Base-by-base conservation (phyloP, 2,113 vertebrate genomes). In the Rhombomys opimus region DNA sequence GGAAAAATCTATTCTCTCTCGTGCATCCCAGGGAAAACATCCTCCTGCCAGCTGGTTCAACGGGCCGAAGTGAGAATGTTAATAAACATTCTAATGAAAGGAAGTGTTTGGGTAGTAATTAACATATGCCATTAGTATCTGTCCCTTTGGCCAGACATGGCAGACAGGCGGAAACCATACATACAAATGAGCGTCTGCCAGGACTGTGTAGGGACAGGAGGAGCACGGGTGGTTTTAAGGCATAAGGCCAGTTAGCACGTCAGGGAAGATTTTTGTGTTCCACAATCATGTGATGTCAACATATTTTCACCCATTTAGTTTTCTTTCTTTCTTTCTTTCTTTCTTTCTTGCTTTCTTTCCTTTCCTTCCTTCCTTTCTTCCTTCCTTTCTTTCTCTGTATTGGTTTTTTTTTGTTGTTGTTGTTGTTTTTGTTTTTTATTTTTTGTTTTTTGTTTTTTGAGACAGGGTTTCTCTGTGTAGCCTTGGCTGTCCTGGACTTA, bases 211-310 rank as follows among this genome's bases (percentile, higher is more conserved):
- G 98, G 98, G 98, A 97, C 97, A 96, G 98, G 98, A 97, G 95
- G 98, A 98, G 98, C 97, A 98, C 98, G 91, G 98, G 99, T 99
- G 99, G 99, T 99, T 99, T 99, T 99, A 99, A 99, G 99, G 99
- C 98, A 99, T 98, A 98, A 98, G 98, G 98, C 98, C 96, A 98
- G 98, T 99, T 98, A 97, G 98, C 93, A 98, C 98, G 98, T 98
- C 98, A 99, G 96, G 96, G 95, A 98, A 95, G 85, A 95, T 98
- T 98, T 98, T 99, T 99, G 98, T 99, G 98, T 98, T 97, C 93
- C 59, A 76, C 89, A 65, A 20, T 18, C 14, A 4, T 46, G 41
- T 63, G n/a, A 15, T 84, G 97, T 98, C 98, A 98, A 98, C 97
- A 95, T 94, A 93, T 95, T 92, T 94, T 59, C 77, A 92, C 52